These are phyloP conservation scores for Xestia sexstrigata DNA, from an alignment of 2,888 invertebrate species.

Conservation along the genomic window DNA sequence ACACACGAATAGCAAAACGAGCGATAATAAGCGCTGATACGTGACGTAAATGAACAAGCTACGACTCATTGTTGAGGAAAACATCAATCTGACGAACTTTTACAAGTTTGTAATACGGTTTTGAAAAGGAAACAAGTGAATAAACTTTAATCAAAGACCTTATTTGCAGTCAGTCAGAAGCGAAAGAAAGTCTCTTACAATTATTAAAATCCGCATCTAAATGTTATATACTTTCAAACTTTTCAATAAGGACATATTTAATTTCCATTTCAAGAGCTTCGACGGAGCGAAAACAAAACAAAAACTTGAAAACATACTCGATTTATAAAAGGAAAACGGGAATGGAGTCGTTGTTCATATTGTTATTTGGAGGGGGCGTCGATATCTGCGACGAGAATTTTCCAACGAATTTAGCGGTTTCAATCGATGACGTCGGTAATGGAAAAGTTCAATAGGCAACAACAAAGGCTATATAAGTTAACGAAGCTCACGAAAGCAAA, in stretches of 20 bases:
- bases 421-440: constrained; percentile 88
- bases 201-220: constrained; percentile 82
- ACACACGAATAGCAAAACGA: constrained; percentile 53
- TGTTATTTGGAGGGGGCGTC: constrained; percentile 69
- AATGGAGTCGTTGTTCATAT: constrained; percentile 79
- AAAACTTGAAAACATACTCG: constrained; percentile 81
- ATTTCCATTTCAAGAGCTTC: constrained; percentile 82
- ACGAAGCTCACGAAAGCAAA: constrained; percentile 89
- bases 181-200: constrained; percentile 76
- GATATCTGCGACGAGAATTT: constrained; percentile 82
- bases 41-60: constrained; percentile 53
- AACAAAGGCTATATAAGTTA: constrained; percentile 89
- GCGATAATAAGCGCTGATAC: constrained; percentile 55
- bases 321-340: constrained; percentile 82
- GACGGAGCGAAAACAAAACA: constrained; percentile 74
- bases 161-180: constrained; percentile 66
- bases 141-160: constrained; percentile 59
- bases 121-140: constrained; percentile 54
- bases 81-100: constrained; percentile 38
- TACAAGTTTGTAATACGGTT: constrained; percentile 49
- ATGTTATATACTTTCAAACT: constrained; percentile 80
- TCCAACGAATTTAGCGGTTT: constrained; percentile 87
- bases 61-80: constrained; percentile 44
- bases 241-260: constrained; percentile 86
- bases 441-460: constrained; percentile 89